These are phyloP conservation scores for Eupithecia insigniata DNA, from an alignment of 2,888 invertebrate species.

Conservation along the genomic window DNA sequence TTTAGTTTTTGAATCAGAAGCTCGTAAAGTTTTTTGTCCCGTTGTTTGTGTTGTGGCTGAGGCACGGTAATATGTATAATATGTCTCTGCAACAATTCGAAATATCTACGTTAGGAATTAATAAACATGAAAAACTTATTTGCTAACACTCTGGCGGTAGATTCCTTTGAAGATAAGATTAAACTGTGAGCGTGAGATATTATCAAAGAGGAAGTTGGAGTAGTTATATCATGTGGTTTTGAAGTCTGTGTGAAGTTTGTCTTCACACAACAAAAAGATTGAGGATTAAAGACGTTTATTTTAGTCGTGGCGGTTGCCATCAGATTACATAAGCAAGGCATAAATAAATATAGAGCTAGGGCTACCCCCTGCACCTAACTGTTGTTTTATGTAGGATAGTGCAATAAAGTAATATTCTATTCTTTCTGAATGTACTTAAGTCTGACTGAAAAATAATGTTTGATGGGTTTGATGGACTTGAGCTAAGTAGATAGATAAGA, in stretches of 20 bases:
- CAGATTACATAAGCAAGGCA: constrained; percentile 58
- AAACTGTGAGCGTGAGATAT: constrained; percentile 43
- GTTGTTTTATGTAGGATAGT: too few species aligned
- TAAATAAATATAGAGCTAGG: constrained; percentile 58
- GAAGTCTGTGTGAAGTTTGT: constrained; percentile 46
- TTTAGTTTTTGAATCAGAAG: neutral
- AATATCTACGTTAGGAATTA: neutral
- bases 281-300: constrained; percentile 48
- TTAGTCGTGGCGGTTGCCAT: constrained; percentile 58
- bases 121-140: constrained; percentile 28
- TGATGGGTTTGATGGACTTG: too few species aligned
- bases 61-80: neutral
- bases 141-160: constrained; percentile 38
- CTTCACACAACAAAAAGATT: constrained; percentile 44
- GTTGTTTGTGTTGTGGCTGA: neutral
- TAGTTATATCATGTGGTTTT: constrained; percentile 43
- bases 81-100: neutral
- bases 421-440: too few species aligned
- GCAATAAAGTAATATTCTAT: too few species aligned
- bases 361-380: constrained; percentile 21
- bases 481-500: too few species aligned
- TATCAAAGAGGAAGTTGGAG: constrained; percentile 47
- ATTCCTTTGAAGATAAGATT: constrained; percentile 47
- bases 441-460: too few species aligned
- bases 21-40: neutral